Base-by-base conservation (phyloP, 2,888 invertebrate genomes). In the Tortricodes alternella region DNA sequence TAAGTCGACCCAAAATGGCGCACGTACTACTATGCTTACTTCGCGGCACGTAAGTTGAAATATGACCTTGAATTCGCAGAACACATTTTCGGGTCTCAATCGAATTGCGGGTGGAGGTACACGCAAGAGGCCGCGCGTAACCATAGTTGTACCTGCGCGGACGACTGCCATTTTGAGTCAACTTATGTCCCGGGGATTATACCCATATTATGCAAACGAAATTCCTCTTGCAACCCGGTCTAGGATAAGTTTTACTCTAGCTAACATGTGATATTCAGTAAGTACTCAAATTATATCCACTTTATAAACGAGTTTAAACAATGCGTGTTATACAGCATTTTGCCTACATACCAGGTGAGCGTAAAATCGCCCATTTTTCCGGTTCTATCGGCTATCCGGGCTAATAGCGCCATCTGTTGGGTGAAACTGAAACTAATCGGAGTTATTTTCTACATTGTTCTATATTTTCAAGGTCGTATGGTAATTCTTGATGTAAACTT, bases 391-490 rank as follows among this genome's bases (percentile, higher is more conserved):
- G n/a, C 3, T 24, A 44, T 29, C 29, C 44, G 16, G 29, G 44
- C 44, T 18, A 44, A 44, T 44, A 41, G 15, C 41, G 41, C 23
- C 41, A 24, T 41, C 44, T 44, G n/a, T 29, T 2, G 37, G 29
- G 44, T 18, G 44, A 44, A 44, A 44, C 44, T 44, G 44, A 29
- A 44, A 44, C 44, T 29, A 44, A 44, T 44, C 29, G 44, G 44
- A 44, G 44, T 44, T 44, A 44, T 44, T 44, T 44, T 29, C 29
- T 29, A n/a, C 9, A 27, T 27, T 11, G 11, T 7, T n/a, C 6
- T 9, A 15, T 1, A 8, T 44, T 29, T 44, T 29, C 27, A 44
- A 44, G 44, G 44, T 16, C 44, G 24, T 44, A 44, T 44, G 41
- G 41, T 41, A 41, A 41, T 37, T 9, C 3, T 16, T 15, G 41